Percentiles rank a stretch among this genome's conserved stretches.
Evolutionary conservation across 2,888 invertebrate genomes (phyloP).

Genomic region (Tuta absoluta): DNA sequence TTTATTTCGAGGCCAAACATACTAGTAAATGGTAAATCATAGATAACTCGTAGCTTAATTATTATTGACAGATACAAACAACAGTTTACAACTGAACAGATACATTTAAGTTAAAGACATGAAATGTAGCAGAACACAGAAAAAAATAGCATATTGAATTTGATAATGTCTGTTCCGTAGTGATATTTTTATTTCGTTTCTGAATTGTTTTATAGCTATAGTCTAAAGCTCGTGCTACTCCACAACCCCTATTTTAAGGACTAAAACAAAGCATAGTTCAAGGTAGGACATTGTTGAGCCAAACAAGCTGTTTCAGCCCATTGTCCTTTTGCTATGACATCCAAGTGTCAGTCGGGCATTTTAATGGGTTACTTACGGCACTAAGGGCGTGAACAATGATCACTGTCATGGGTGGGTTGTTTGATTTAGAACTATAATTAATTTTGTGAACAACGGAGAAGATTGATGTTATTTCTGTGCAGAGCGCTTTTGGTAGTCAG

Average conservation of each 20-base stretch:
- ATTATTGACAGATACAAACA: too few relatives aligned
- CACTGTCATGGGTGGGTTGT: conserved; percentile 1
- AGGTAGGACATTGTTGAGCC: conserved; percentile 61
- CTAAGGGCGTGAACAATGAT: conserved; percentile 19
- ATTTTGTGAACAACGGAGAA: not conserved
- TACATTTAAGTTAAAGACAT: too few relatives aligned
- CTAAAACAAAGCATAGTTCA: conserved; percentile 60
- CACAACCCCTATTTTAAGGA: conserved; percentile 29
- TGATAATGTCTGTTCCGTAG: too few relatives aligned
- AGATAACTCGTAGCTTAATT: too few relatives aligned
- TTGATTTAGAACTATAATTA: conserved; percentile 18
- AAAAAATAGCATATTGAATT: too few relatives aligned
- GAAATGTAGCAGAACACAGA: too few relatives aligned
- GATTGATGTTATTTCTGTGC: conserved; percentile 5
- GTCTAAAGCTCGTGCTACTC: not conserved
- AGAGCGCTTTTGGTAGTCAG: not conserved
- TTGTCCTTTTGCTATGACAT: conserved; percentile 54
- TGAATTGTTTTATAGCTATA: too few relatives aligned
- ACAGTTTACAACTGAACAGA: too few relatives aligned
- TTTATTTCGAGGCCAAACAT: too few relatives aligned
- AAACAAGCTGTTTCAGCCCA: conserved; percentile 45
- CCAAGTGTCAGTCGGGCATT: conserved; percentile 39
- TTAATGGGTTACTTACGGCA: conserved; percentile 21
- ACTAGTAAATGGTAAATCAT: too few relatives aligned
- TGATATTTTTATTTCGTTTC: too few relatives aligned